Evolutionary conservation across 2,888 invertebrate species (phyloP).

Genomic region (Epinotia brunnichana): DNA sequence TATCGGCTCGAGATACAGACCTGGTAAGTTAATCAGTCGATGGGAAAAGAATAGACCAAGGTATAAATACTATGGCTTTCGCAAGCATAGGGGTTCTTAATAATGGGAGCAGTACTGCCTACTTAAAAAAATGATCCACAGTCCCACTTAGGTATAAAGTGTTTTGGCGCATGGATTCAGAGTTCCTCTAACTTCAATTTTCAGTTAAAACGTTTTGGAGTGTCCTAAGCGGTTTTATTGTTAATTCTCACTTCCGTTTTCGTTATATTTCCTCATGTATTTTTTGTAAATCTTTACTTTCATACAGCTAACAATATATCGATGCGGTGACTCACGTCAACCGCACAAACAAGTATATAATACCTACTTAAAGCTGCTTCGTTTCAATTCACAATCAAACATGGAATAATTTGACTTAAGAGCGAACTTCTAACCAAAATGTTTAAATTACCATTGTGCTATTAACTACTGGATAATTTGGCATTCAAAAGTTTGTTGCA

Average conservation of each 20-base stretch:
- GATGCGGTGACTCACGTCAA: slow-evolving; percentile 29
- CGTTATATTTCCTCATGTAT: slow-evolving; percentile 4
- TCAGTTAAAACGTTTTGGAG: too few relatives aligned
- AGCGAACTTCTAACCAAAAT: not conserved
- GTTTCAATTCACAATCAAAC: slow-evolving; percentile 14
- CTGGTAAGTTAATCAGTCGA: too few relatives aligned
- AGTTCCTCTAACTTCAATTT: too few relatives aligned
- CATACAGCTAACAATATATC: slow-evolving; percentile 12
- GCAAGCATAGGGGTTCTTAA: too few relatives aligned
- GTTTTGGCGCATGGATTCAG: too few relatives aligned
- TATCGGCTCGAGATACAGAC: too few relatives aligned
- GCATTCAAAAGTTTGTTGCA: slow-evolving; percentile 7
- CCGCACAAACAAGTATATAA: slow-evolving; percentile 10
- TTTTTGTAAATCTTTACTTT: slow-evolving; percentile 3
- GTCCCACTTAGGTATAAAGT: too few relatives aligned
- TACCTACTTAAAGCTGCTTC: not conserved
- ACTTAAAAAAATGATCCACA: too few relatives aligned
- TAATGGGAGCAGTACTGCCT: too few relatives aligned
- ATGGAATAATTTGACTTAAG: too few relatives aligned
- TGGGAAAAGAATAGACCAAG: too few relatives aligned
- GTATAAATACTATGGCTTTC: too few relatives aligned
- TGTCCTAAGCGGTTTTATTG: not conserved
- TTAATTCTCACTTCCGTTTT: slow-evolving; percentile 3
- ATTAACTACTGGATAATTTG: not conserved
- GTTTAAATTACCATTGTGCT: not conserved